phyloP scores from a whole-genome alignment of 2,113 vertebrate genomes.

The Philantomba maxwellii region DNA sequence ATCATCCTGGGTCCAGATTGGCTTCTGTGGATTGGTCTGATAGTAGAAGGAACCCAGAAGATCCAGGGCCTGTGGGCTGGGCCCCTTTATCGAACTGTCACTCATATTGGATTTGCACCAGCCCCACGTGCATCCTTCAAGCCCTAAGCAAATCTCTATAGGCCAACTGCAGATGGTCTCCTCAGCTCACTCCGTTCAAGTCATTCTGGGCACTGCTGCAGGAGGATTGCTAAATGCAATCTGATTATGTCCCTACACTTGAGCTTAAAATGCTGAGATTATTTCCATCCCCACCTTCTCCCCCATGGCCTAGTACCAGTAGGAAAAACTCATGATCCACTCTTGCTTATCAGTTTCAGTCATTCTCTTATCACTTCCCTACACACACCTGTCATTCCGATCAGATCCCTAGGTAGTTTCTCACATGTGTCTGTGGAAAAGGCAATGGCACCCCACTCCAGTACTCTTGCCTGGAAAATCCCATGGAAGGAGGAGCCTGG shows the following conservation, averaged over 20 bases:
- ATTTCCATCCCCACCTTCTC: background rate
- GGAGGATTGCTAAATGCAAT: background rate
- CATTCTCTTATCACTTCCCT: background rate
- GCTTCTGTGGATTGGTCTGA: background rate
- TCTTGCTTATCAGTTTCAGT: background rate
- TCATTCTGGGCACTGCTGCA: background rate
- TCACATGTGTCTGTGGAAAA: background rate
- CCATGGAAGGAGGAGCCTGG: background rate
- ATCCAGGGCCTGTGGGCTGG: background rate
- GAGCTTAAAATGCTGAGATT: background rate
- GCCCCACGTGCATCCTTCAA: background rate
- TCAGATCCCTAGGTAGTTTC: background rate
- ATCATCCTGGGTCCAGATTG: background rate
- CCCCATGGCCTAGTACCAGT: background rate
- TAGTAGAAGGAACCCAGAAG: background rate
- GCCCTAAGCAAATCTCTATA: background rate
- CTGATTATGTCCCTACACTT: background rate
- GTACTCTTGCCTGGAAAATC: background rate
- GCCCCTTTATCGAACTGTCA: fast-evolving
- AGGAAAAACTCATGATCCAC: background rate
- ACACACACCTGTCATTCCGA: background rate
- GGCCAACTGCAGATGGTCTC: background rate
- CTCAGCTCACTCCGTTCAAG: background rate
- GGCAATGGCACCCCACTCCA: background rate
- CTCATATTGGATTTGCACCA: background rate